Conservation (phyloP, 2,797 vertebrate species). For the Malurus splendens region DNA sequence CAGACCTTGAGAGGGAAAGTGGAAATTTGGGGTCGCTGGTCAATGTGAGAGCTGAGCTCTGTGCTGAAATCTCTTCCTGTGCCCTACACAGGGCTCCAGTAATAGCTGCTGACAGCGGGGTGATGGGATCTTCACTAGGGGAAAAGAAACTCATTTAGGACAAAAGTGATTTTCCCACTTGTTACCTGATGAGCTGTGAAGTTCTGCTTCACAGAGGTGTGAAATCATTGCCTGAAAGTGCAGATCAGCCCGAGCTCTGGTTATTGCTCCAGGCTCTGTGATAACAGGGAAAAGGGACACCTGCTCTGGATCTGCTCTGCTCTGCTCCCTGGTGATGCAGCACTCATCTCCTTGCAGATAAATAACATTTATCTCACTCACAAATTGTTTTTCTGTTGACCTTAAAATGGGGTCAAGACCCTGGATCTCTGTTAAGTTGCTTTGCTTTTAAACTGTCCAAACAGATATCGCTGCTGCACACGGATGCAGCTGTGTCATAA, state of each 20-base stretch:
- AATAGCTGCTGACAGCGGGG: not conserved
- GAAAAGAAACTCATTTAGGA: not conserved
- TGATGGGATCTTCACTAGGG: not conserved
- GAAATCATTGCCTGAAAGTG: not conserved
- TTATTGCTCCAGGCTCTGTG: not conserved
- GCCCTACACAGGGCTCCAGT: not conserved
- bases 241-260: not conserved
- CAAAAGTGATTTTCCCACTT: not conserved
- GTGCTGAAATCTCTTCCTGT: not conserved
- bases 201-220: not conserved
- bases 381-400: not conserved
- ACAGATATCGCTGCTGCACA: not conserved
- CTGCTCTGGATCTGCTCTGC: not conserved
- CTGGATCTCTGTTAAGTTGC: not conserved
- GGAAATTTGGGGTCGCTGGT: not conserved
- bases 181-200: not conserved
- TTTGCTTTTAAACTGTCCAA: not conserved
- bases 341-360: not conserved
- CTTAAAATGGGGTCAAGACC: not conserved
- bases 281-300: not conserved
- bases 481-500: not conserved
- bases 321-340: not conserved
- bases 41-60: not conserved
- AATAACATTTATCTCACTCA: not conserved
- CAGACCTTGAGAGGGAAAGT: not conserved